These are phyloP conservation scores for Gymnogyps californianus DNA, from an alignment of 2,113 vertebrate species.

Conservation along the genomic window DNA sequence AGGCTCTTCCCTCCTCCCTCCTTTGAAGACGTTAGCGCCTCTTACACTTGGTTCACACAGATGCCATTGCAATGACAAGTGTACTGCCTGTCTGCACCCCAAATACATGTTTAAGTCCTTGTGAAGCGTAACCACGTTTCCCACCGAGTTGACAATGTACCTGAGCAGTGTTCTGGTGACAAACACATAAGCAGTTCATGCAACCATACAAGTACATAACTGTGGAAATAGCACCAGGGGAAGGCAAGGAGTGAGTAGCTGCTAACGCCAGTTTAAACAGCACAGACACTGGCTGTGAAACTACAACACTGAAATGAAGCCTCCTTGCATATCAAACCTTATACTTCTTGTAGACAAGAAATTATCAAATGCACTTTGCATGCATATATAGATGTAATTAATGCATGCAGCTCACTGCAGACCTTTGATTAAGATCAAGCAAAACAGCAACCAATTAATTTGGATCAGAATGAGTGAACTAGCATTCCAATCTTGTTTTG, in stretches of 20 bases:
- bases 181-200: background rate
- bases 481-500: background rate
- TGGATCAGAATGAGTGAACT: background rate
- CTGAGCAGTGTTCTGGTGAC: background rate
- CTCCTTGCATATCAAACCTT: background rate
- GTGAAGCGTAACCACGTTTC: background rate
- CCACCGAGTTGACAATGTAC: accelerated
- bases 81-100: too few species aligned
- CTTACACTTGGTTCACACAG: background rate
- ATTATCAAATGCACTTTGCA: background rate
- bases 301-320: background rate
- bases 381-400: background rate
- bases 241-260: accelerated
- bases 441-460: background rate
- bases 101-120: background rate
- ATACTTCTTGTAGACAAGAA: background rate
- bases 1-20: background rate
- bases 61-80: background rate
- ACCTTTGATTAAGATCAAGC: background rate
- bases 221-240: background rate
- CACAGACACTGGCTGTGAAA: background rate
- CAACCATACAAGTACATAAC: too few species aligned
- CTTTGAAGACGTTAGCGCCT: background rate
- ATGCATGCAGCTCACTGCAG: background rate
- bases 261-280: background rate